Evolutionary conservation across 1,140 invertebrate genomes (phyloP), one percentile per base, ranked within the genome.

Genomic region (Drosophila yakuba): DNA sequence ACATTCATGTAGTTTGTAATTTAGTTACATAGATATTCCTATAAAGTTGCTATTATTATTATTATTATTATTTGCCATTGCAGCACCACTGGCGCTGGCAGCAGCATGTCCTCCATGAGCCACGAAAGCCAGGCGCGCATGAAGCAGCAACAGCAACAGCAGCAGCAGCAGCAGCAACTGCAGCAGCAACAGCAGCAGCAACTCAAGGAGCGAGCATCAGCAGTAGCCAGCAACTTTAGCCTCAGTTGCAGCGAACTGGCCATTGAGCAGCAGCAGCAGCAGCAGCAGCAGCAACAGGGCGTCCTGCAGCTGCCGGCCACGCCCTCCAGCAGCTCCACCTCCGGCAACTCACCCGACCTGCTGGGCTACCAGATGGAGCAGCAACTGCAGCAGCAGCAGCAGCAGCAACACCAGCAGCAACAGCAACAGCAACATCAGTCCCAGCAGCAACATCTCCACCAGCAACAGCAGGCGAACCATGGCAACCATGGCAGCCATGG

Each of bases 51-150:
- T n/a, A n/a, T n/a, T n/a, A n/a, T n/a, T n/a, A n/a, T n/a, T n/a
- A n/a, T n/a, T n/a, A n/a, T n/a, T n/a, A n/a, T 52, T 41, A 0
- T 1, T 68, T 56, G 11, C 32, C 47, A 38, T 88, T 86, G 10
- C 61, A 90, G 86, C 41, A 88, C 88, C 39, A 62, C 73, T 38
- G 72, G 48, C 51, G 56, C 48, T 12, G 69, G 50, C 69, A 73
- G 76, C 62, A 77, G 79, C 47, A 91, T 91, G 80, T 88, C 85
- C 55, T 84, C 75, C 50, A 92, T 92, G 82, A 92, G 91, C 48
- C 91, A 91, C 41, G 91, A 92, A 58, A 90, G 78, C 28, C 91
- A 92, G 56, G 81, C 85, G 25, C 91, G 91, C 71, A 84, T 92
- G 80, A 92, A 92, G 62, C 90, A 91, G 28, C 90, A 91, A 17